Evolutionary conservation across 2,113 vertebrate genomes (phyloP).

Genomic region (Anser brachyrhynchus): DNA sequence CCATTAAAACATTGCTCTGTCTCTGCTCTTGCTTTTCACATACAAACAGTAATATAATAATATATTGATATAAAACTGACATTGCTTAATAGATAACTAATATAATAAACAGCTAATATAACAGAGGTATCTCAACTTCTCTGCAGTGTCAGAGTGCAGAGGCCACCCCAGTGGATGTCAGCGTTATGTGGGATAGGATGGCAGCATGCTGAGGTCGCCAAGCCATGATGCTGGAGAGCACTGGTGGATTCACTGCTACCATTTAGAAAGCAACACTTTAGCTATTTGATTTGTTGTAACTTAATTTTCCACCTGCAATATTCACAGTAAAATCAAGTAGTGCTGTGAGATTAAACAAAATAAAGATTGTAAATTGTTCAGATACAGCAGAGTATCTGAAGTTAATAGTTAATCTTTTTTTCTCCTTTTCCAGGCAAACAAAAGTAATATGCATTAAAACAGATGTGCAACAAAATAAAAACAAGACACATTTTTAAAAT

Average conservation of each 20-base stretch:
- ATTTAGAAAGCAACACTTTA: background rate
- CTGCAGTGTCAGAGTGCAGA: background rate
- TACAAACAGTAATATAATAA: background rate
- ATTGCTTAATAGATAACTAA: background rate
- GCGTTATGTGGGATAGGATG: background rate
- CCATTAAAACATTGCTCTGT: background rate
- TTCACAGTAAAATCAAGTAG: background rate
- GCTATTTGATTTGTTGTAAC: background rate
- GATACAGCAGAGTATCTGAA: background rate
- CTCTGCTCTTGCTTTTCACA: background rate
- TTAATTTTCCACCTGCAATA: background rate
- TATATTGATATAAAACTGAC: background rate
- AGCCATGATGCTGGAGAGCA: rapidly evolving
- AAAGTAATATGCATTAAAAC: background rate
- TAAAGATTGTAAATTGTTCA: background rate
- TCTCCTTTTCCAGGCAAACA: background rate
- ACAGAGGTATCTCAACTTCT: background rate
- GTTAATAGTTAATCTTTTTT: background rate
- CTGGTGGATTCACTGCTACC: too few relatives aligned
- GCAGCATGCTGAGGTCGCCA: background rate
- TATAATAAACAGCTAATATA: background rate
- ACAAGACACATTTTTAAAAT: background rate
- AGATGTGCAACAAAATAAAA: background rate
- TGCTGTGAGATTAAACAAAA: background rate
- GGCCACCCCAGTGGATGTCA: rapidly evolving